These are phyloP conservation scores for Vidua chalybeata DNA, from an alignment of 2,113 vertebrate species.

Conservation along the genomic window DNA sequence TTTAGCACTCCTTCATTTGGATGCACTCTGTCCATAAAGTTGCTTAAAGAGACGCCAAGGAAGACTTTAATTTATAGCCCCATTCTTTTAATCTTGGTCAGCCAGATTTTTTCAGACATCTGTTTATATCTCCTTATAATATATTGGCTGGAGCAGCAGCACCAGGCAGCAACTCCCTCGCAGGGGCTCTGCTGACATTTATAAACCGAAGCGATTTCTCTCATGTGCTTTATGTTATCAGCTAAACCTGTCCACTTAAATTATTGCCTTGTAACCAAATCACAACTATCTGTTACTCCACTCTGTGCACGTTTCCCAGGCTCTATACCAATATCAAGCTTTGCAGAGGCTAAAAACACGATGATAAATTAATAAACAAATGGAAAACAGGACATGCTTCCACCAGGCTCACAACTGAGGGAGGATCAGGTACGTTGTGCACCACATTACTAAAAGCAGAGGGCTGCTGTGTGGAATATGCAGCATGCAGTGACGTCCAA, in stretches of 20 bases:
- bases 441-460: neutral
- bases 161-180: slow-evolving; percentile 61
- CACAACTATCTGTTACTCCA: slow-evolving; percentile 72
- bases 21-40: neutral
- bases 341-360: slow-evolving; percentile 62
- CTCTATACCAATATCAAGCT: slow-evolving; percentile 61
- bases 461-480: neutral
- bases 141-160: slow-evolving; percentile 63
- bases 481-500: neutral
- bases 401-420: neutral
- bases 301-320: slow-evolving; percentile 54
- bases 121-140: slow-evolving; percentile 68
- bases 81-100: slow-evolving; percentile 74
- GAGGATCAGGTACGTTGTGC: neutral
- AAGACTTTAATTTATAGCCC: slow-evolving; percentile 68
- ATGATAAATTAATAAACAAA: slow-evolving; percentile 75
- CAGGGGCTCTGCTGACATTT: slow-evolving; percentile 72
- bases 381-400: slow-evolving; percentile 35
- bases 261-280: slow-evolving; percentile 76
- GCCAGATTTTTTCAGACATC: slow-evolving; percentile 68
- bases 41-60: neutral
- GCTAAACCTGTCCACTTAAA: slow-evolving; percentile 77
- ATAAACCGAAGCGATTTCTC: slow-evolving; percentile 73
- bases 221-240: slow-evolving; percentile 74
- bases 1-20: rapidly evolving